Evolutionary conservation across 2,797 vertebrate species (phyloP).

Genomic region (Oophaga sylvatica): DNA sequence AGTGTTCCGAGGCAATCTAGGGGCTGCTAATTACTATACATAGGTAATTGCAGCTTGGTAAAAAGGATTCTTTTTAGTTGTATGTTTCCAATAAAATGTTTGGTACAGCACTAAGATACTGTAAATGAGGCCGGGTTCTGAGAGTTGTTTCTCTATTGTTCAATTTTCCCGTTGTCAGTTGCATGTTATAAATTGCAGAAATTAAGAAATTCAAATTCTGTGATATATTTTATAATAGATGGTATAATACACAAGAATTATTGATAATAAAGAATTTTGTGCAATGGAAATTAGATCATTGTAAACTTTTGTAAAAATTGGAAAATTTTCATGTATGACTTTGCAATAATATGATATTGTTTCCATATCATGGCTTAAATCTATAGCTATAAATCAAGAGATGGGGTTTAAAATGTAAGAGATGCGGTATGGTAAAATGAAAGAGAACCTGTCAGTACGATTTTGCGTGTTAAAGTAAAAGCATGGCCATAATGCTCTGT

Average conservation of each 20-base stretch:
- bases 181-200: not conserved
- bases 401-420: no score
- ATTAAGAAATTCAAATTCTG: not conserved
- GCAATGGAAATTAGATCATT: no score
- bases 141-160: not conserved
- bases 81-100: not conserved
- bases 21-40: constrained; percentile 67
- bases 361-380: no score
- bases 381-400: no score
- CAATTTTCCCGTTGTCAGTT: not conserved
- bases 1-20: constrained; percentile 45
- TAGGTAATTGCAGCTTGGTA: constrained; percentile 69
- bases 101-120: not conserved
- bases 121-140: not conserved
- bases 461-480: no score
- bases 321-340: no score
- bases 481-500: no score
- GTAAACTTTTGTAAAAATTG: no score
- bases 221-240: not conserved
- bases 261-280: no score
- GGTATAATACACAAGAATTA: not conserved
- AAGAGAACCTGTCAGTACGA: no score
- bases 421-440: no score
- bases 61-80: constrained; percentile 31
- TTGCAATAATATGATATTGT: no score